These are phyloP conservation scores for Lepisosteus osseus DNA, from an alignment of 2,113 vertebrate genomes.

Conservation along the genomic window DNA sequence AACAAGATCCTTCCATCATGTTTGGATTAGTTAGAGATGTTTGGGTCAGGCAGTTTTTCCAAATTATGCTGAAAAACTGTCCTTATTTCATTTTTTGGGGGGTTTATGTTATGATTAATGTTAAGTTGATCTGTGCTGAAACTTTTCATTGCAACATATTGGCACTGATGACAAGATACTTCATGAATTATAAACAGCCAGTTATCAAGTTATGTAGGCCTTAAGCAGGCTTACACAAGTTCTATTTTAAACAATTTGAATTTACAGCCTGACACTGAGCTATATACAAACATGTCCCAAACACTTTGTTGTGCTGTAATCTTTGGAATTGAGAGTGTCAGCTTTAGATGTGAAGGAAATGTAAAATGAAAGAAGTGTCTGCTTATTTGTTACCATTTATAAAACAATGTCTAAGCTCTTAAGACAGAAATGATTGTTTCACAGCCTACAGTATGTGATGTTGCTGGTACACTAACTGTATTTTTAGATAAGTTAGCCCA, in stretches of 20 bases:
- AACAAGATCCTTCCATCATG: constrained; percentile 48
- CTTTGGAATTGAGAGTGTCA: background rate
- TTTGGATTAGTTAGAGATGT: constrained; percentile 58
- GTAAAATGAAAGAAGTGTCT: background rate
- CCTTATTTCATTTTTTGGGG: constrained; percentile 42
- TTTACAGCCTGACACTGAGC: no score
- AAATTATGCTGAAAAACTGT: constrained; percentile 56
- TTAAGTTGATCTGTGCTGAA: no score
- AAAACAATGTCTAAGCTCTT: background rate
- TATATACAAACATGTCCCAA: no score
- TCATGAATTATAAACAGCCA: no score
- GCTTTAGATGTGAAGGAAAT: background rate
- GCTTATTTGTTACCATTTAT: background rate
- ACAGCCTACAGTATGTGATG: background rate
- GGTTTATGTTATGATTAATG: no score
- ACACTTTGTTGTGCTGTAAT: no score
- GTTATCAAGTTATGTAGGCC: no score
- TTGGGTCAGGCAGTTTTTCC: constrained; percentile 48
- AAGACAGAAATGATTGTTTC: background rate
- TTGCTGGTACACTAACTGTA: constrained; percentile 1
- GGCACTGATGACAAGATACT: no score
- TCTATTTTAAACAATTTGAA: no score
- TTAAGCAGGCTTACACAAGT: no score
- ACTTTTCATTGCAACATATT: no score
- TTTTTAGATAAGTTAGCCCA: background rate